Evolutionary conservation across 2,797 vertebrate species (phyloP).

Genomic region (Mormyrus proboscirostris): DNA sequence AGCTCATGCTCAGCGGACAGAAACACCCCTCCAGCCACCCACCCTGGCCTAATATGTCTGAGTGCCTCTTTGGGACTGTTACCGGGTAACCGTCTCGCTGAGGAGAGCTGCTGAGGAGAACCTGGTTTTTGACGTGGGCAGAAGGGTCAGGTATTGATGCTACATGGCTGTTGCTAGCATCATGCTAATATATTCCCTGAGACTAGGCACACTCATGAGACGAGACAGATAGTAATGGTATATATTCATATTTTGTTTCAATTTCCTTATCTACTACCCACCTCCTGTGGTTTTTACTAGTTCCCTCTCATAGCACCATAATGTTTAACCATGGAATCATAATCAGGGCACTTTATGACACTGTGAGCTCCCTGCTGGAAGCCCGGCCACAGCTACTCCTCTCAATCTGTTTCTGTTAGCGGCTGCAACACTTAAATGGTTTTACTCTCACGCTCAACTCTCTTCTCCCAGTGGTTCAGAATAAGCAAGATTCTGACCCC

Average conservation of each 20-base stretch:
- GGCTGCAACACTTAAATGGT: neutral
- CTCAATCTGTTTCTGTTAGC: neutral
- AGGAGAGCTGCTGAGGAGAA: neutral
- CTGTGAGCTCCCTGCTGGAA: neutral
- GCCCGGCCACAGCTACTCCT: neutral
- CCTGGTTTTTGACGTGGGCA: neutral
- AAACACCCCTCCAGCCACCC: neutral
- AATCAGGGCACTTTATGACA: neutral
- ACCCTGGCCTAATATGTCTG: neutral
- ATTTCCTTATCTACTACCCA: neutral
- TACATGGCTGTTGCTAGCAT: neutral
- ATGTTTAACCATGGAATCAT: neutral
- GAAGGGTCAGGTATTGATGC: neutral
- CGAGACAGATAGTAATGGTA: neutral
- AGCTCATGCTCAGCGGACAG: neutral
- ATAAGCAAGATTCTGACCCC: conserved; percentile 53
- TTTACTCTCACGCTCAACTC: neutral
- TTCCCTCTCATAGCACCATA: neutral
- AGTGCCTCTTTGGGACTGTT: neutral
- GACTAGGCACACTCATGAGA: neutral
- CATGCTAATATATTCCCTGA: neutral
- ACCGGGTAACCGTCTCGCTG: neutral
- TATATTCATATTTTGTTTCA: neutral
- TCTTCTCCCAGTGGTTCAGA: neutral
- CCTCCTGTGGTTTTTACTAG: neutral